Evolutionary conservation across 2,113 vertebrate species (phyloP).

Genomic region (Psilopogon haemacephalus): DNA sequence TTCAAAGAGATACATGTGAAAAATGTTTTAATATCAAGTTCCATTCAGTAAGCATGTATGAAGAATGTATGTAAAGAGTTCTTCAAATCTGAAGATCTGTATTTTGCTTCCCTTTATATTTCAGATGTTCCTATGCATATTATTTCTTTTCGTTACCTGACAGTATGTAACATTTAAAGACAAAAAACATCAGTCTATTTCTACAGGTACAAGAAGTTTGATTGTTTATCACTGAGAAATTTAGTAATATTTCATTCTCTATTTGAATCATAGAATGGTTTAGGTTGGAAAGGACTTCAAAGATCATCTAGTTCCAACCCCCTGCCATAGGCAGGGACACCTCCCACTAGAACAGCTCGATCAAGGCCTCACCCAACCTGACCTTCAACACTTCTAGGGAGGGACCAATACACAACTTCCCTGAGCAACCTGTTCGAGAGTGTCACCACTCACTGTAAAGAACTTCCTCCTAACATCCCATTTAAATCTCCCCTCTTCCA

Average conservation of each 20-base stretch:
- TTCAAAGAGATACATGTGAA: background rate
- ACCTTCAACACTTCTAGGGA: too few species aligned
- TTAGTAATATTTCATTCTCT: background rate
- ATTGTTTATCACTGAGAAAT: background rate
- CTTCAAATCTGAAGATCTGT: background rate
- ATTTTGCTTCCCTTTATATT: background rate
- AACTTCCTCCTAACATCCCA: too few species aligned
- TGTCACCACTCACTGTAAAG: too few species aligned
- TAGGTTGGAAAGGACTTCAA: too few species aligned
- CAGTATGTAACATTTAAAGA: background rate
- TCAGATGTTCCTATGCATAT: background rate
- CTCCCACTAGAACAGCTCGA: too few species aligned
- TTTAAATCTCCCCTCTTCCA: too few species aligned
- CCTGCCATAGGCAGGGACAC: too few species aligned
- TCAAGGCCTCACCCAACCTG: too few species aligned
- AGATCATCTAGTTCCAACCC: too few species aligned
- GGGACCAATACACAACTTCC: too few species aligned
- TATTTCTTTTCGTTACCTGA: background rate
- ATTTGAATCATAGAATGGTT: background rate
- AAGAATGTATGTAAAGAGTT: background rate
- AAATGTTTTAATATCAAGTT: background rate
- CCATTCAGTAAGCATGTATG: background rate
- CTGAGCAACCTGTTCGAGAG: too few species aligned
- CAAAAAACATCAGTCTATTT: fast-evolving
- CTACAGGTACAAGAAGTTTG: background rate